phyloP scores from a whole-genome alignment of 2,113 vertebrate species.

The Plectropomus leopardus region DNA sequence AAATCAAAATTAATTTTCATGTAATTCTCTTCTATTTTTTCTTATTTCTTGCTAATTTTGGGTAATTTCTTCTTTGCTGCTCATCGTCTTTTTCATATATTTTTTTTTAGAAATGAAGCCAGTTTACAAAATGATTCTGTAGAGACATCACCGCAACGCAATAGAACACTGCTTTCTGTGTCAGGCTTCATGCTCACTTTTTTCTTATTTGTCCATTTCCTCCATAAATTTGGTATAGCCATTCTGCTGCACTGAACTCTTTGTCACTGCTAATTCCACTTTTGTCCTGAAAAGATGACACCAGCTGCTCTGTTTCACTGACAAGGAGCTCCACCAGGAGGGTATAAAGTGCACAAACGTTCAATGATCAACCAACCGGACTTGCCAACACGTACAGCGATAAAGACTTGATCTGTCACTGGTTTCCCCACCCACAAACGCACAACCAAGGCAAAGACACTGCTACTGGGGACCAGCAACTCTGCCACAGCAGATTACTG shows the following conservation, averaged over 20 bases:
- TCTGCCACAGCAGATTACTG: background rate
- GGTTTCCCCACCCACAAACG: background rate
- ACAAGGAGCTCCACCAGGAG: background rate
- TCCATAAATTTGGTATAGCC: too few relatives aligned
- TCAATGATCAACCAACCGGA: slow-evolving; percentile 5
- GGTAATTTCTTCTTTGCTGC: too few relatives aligned
- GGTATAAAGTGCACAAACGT: background rate
- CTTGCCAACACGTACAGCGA: background rate
- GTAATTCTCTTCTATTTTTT: too few relatives aligned
- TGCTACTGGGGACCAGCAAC: background rate
- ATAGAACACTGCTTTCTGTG: background rate
- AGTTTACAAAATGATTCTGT: background rate
- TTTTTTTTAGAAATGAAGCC: too few relatives aligned
- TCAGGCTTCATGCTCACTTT: background rate
- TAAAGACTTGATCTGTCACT: slow-evolving; percentile 12
- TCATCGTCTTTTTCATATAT: too few relatives aligned
- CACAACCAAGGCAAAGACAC: background rate
- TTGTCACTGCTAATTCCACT: too few relatives aligned
- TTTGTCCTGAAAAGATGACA: background rate
- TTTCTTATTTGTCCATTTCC: background rate
- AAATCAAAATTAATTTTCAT: too few relatives aligned
- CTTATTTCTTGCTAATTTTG: too few relatives aligned
- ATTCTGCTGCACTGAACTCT: too few relatives aligned
- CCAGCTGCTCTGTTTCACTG: slow-evolving; percentile 9
- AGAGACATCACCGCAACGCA: background rate